Evolutionary conservation across 2,888 invertebrate genomes (phyloP), one percentile per base, ranked within the genome.

Genomic region (Harpagoxenus sublaevis): DNA sequence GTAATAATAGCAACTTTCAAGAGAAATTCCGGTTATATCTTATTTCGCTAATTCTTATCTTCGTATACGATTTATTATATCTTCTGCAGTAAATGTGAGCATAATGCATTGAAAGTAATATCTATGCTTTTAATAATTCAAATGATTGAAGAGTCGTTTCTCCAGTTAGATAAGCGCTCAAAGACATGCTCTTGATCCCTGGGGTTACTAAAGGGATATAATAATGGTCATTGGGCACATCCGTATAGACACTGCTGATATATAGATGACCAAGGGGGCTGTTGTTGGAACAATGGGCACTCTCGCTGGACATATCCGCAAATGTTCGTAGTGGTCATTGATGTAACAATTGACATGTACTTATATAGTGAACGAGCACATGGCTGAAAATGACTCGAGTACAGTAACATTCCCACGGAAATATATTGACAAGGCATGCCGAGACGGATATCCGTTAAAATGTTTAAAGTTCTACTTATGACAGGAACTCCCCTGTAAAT

Each of bases 241-340:
- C 70, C 73, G 18, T 45, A 5, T 51, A 60, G 60, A 62, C 71
- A 60, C 18, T 28, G 71, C 39, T 60, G 57, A 79, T 79, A 71
- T 28, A 71, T 71, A 71, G 35, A 70, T 60, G 23, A 71, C 48
- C 71, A 70, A 73, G 73, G 73, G 71, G 39, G 8, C 39, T 60
- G 48, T 48, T 79, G 73, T 73, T 73, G 60, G 73, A 81, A 81
- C 79, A 81, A 81, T 81, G 18, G 71, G 28, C 73, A 62, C 39
- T 81, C 39, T 81, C 60, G 60, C 42, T 70, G 66, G 42, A 8
- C 60, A 35, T 70, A 60, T 15, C 28, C 28, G 28, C 39, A 51
- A 68, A 51, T 51, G 18, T 73, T 81, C 39, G 48, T 18, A 55
- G 78, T 42, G 31, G n/a, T 23, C 45, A 60, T 48, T 79, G 71